Evolutionary conservation across 64 coral and sea anemone genomes (phyloP).

Genomic region (Porites australiensis): DNA sequence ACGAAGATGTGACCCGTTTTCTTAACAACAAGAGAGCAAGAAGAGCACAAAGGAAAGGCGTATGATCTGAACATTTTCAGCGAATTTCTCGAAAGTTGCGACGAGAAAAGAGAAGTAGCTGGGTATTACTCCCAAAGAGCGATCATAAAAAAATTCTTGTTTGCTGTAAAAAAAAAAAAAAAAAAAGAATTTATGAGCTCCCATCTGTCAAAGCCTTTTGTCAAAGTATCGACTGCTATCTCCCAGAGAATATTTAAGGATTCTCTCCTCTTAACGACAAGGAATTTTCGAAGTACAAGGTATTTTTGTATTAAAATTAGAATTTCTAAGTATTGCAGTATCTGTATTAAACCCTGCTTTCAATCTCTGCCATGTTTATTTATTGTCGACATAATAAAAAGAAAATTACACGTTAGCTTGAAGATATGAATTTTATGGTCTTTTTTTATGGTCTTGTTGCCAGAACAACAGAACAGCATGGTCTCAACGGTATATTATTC

Average conservation of each 20-base stretch:
- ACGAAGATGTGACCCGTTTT: not conserved
- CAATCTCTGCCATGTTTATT: no score
- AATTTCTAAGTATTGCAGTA: no score
- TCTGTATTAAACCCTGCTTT: no score
- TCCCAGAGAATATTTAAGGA: conserved; percentile 23
- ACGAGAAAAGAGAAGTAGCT: not conserved
- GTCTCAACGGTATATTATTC: no score
- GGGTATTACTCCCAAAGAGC: not conserved
- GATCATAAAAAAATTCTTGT: not conserved
- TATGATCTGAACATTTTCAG: not conserved
- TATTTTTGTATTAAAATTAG: no score
- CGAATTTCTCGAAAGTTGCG: not conserved
- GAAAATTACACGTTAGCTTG: no score
- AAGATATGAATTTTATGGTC: no score
- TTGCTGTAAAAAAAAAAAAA: conserved; percentile 33
- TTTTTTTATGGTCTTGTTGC: no score
- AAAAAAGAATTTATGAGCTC: conserved; percentile 14
- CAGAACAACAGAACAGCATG: no score
- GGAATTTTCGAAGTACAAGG: no score
- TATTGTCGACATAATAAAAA: no score
- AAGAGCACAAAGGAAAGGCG: no score
- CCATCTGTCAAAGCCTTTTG: conserved; percentile 39
- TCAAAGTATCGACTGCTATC: conserved; percentile 57
- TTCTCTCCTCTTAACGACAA: conserved; percentile 24
- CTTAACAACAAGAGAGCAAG: not conserved